These are phyloP conservation scores for Heterochromis multidens DNA, from an alignment of 2,113 vertebrate species.

Conservation along the genomic window DNA sequence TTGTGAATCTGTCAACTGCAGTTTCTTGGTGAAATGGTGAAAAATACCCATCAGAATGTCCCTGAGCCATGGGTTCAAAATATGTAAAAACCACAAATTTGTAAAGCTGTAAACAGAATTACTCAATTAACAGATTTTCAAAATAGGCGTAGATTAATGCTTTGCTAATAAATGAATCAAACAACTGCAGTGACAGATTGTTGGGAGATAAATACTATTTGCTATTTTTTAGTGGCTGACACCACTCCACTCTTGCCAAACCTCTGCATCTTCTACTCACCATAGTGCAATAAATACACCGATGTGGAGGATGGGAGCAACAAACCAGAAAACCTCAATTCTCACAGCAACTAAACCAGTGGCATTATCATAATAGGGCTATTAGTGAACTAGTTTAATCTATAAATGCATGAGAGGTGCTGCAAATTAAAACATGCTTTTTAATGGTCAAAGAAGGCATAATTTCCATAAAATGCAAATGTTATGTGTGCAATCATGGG, in stretches of 20 bases:
- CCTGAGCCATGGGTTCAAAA: too few relatives aligned
- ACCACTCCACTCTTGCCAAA: background rate
- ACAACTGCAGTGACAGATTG: background rate
- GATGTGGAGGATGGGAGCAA: background rate
- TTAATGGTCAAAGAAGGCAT: background rate
- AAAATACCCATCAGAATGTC: background rate
- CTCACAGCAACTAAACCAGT: background rate
- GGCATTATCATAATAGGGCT: background rate
- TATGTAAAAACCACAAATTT: background rate
- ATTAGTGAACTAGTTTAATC: constrained; percentile 13
- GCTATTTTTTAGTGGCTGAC: background rate
- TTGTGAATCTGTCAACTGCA: background rate
- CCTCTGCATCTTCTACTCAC: background rate
- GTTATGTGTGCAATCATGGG: constrained; percentile 6
- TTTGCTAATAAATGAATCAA: background rate
- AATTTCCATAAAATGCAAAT: constrained; percentile 55
- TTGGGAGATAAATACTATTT: background rate
- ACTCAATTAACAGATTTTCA: background rate
- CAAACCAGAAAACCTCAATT: background rate
- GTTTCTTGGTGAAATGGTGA: background rate
- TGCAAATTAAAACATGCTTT: constrained; percentile 18
- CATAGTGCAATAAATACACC: background rate
- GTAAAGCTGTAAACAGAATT: background rate
- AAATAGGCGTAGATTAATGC: background rate
- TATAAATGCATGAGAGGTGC: background rate